Evolutionary conservation across 2,888 invertebrate species (phyloP), one percentile per base, ranked within the genome.

Genomic region (Cenopis cana): DNA sequence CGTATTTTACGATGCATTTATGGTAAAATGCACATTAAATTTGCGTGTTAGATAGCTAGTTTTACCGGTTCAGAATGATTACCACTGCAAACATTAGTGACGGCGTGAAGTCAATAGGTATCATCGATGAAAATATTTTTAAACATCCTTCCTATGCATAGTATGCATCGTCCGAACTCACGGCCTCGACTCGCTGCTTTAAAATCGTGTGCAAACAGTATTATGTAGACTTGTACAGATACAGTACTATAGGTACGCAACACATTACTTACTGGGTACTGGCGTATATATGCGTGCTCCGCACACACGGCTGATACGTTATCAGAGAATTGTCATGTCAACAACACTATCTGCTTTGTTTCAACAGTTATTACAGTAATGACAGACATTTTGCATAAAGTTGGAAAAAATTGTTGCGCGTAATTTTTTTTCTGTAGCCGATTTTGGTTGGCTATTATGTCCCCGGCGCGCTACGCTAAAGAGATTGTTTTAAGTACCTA

Each of bases 311-410:
- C 84, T 86, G 91, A 91, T 92, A 91, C 83, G 80, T 87, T 91
- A 91, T 91, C 92, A 82, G 79, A 78, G 81, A 85, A 89, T 90
- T 88, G 89, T 85, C 85, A 81, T 89, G 89, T 88, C 89, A 89
- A 91, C 88, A 89, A 77, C 79, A 82, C 83, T 91, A 90, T 91
- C 89, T 88, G 83, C 82, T 82, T 83, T 84, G 86, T 87, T 85
- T 83, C 84, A 81, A 80, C 81, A 80, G 80, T 82, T 59, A 82
- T 81, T 59, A 82, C 84, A 80, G 78, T 82, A 83, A 82, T 77
- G 69, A 70, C 72, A 69, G 62, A 74, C 74, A 75, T 75, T 75
- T 73, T 74, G 71, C 68, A 54, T 73, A 74, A 76, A 73, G 18
- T 74, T 69, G 65, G 18, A 68, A 61, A 73, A 66, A 71, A 54